phyloP scores from a whole-genome alignment of 2,888 invertebrate genomes.

The Agelastica alni region DNA sequence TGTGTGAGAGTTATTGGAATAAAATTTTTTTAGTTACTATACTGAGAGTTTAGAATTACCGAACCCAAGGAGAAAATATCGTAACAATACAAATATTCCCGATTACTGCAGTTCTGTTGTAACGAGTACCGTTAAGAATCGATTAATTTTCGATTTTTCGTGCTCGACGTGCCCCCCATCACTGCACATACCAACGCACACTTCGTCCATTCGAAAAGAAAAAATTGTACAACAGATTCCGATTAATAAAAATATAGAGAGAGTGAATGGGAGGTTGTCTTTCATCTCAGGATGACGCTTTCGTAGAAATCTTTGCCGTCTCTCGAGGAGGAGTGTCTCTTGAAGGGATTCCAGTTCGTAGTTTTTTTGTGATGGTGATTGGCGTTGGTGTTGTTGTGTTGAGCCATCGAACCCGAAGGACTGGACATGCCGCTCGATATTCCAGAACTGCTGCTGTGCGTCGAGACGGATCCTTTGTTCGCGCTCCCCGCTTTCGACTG shows the following conservation, averaged over 20 bases:
- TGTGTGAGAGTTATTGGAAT: too few species aligned
- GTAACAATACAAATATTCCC: too few species aligned
- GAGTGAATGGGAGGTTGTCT: too few species aligned
- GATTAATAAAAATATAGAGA: constrained; percentile 1
- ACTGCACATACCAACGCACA: too few species aligned
- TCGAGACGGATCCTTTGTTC: constrained; percentile 61
- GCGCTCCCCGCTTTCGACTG: constrained; percentile 51
- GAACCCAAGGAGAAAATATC: too few species aligned
- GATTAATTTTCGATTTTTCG: too few species aligned
- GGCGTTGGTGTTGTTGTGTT: constrained; percentile 46
- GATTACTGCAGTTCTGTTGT: too few species aligned
- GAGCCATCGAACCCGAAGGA: constrained; percentile 62
- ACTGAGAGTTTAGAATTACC: too few species aligned
- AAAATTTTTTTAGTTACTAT: too few species aligned
- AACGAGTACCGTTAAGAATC: too few species aligned
- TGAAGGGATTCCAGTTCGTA: constrained; percentile 73
- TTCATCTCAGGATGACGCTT: constrained; percentile 54
- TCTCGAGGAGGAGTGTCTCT: constrained; percentile 62
- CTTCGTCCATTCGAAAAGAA: too few species aligned
- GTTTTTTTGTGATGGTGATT: constrained; percentile 48
- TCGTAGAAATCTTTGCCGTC: constrained; percentile 60
- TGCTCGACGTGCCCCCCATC: too few species aligned
- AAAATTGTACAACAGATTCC: constrained; percentile 2
- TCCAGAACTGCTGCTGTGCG: constrained; percentile 62
- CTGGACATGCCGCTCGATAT: constrained; percentile 64